These are phyloP conservation scores for Ariopsis seemanni DNA, from an alignment of 2,113 vertebrate genomes.

Conservation along the genomic window DNA sequence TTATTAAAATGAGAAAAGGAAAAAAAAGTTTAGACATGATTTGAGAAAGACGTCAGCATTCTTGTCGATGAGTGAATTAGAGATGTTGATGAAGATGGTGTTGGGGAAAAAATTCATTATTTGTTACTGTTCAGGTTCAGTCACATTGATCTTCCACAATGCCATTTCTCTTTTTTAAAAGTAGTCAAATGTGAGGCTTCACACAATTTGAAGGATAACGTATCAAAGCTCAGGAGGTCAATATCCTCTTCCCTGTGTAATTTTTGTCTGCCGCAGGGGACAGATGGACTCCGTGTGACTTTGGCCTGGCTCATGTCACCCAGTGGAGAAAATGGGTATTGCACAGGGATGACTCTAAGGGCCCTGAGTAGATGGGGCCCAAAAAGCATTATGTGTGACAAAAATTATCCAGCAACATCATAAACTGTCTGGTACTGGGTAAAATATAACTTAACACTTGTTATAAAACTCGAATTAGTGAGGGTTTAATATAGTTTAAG, in stretches of 20 bases:
- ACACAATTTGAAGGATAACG: too few species aligned
- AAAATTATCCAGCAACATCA: background rate
- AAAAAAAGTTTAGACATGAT: conserved; percentile 33
- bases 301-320: conserved; percentile 45
- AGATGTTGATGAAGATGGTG: background rate
- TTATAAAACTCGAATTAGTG: background rate
- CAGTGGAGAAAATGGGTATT: conserved; percentile 50
- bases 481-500: background rate
- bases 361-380: background rate
- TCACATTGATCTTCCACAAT: background rate
- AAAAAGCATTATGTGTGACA: background rate
- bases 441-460: background rate
- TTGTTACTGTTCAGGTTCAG: background rate
- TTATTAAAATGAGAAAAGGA: conserved; percentile 33
- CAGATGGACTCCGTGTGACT: background rate
- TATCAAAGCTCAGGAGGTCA: background rate
- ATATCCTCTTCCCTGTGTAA: background rate
- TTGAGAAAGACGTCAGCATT: conserved; percentile 36
- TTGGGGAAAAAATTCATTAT: background rate
- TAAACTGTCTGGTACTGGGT: background rate
- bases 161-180: background rate
- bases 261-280: background rate
- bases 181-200: conserved; percentile 15
- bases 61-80: conserved; percentile 20
- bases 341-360: background rate